Conservation (phyloP, 2,888 invertebrate genomes). For the Prenolepis imparis region DNA sequence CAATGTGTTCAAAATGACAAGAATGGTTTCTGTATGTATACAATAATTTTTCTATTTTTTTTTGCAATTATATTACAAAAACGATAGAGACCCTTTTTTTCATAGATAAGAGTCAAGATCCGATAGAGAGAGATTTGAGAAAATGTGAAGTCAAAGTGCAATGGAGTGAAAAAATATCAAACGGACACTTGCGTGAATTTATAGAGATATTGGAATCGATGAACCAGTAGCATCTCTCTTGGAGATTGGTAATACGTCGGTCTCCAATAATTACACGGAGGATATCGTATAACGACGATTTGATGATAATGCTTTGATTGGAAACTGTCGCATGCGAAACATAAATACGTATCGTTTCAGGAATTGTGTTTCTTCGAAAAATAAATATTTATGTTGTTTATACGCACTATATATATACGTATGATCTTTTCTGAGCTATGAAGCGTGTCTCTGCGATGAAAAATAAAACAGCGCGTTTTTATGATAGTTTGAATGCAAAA, state of each 20-base stretch:
- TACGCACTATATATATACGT: constrained; percentile 23
- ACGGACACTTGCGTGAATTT: neutral
- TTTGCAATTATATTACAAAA: neutral
- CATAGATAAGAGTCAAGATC: neutral
- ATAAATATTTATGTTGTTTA: constrained; percentile 45
- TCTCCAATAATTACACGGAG: constrained; percentile 31
- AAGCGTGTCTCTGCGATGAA: neutral
- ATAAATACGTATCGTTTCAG: constrained; percentile 18
- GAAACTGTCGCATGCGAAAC: constrained; percentile 37
- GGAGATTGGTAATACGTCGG: constrained; percentile 32
- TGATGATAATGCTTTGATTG: constrained; percentile 38
- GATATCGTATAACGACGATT: constrained; percentile 41
- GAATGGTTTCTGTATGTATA: neutral
- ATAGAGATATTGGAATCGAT: constrained; percentile 2
- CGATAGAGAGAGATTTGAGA: neutral
- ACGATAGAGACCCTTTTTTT: neutral
- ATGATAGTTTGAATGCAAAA: constrained; percentile 36
- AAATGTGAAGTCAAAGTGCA: neutral
- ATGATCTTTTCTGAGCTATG: neutral
- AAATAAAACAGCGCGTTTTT: constrained; percentile 37
- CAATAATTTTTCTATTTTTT: constrained; percentile 22
- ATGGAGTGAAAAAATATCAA: constrained; percentile 19
- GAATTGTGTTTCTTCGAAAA: constrained; percentile 19
- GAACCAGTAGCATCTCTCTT: constrained; percentile 16
- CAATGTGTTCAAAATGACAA: constrained; percentile 7